These are phyloP conservation scores for Ashinkailepas kermadecensis DNA, from an alignment of 2,888 invertebrate genomes.

Conservation along the genomic window DNA sequence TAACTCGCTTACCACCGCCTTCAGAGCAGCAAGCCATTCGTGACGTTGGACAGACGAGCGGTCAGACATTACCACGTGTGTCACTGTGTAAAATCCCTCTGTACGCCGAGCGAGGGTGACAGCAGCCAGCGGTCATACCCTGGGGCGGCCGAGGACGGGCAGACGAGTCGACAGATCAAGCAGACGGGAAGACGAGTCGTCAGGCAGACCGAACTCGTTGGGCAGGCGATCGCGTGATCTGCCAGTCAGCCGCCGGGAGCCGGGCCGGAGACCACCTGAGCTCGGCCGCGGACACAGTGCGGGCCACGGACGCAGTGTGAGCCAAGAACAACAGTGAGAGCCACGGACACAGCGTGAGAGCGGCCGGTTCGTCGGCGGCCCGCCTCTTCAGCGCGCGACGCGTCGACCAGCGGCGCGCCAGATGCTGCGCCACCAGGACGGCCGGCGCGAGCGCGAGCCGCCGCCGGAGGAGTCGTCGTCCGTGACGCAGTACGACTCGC, in stretches of 20 bases:
- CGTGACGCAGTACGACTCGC: constrained; percentile 6
- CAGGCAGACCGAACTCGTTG: too few species aligned
- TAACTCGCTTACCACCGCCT: not conserved
- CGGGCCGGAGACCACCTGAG: not conserved
- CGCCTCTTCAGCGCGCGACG: too few species aligned
- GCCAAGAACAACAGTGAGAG: not conserved
- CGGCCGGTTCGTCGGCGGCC: too few species aligned
- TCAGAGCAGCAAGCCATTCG: not conserved
- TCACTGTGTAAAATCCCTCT: not conserved
- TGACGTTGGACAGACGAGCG: not conserved
- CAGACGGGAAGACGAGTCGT: too few species aligned
- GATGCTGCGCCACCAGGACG: not conserved
- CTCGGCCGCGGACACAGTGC: too few species aligned
- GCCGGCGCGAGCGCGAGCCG: not conserved
- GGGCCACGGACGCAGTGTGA: too few species aligned
- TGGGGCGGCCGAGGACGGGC: not conserved
- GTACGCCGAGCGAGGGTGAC: not conserved
- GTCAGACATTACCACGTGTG: not conserved
- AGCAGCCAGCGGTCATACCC: not conserved
- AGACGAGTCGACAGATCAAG: too few species aligned
- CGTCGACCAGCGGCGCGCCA: too few species aligned
- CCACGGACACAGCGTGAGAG: not conserved
- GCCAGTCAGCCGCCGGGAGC: not conserved
- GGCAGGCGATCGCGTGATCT: not conserved
- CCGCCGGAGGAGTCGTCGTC: not conserved